Base-by-base conservation (phyloP, 1,140 invertebrate species). In the Sitodiplosis mosellana region DNA sequence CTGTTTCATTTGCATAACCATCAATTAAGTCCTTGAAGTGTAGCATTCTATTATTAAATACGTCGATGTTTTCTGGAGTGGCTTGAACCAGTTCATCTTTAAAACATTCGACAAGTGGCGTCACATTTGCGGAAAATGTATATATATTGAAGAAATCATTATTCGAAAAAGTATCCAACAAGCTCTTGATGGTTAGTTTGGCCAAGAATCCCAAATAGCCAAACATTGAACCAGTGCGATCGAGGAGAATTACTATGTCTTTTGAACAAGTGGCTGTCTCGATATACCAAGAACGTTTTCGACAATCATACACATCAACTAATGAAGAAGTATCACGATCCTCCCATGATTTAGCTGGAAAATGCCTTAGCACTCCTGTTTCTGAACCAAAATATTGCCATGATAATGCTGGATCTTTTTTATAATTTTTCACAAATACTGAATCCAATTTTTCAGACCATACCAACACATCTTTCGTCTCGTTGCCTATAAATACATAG, bases 321-420 rank as follows among this genome's bases (percentile, higher is more conserved):
- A 70, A 53, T 0, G 66, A 59, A 11, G 71, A 69, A 1, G 63
- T 27, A 51, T 45, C 64, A 53, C 37, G 59, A 57, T 79, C 78
- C 71, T 36, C 69, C 72, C 69, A 43, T 14, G 21, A 22, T 43
- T 36, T 44, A 2, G 41, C 40, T 18, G 93, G 94, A 70, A 83
- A 96, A 51, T 87, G 81, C 12, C 93, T 68, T 51, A 97, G 70
- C 54, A 95, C 83, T n/a, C 94, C 94, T 2, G 79, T 80, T 33
- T 84, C 79, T 53, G 87, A 91, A 11, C 91, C 88, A 66, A 97
- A 97, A 63, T 93, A 97, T 67, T 98, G 94, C 88, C 89, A 97
- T 1, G 82, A 80, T 7, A 97, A 67, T 0, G 87, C 82, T 2
- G 85, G 83, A 72, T 97, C 89, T 2, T 79, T 73, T 45, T 80